Percentiles rank a stretch among this genome's conserved stretches.
Evolutionary conservation across 2,797 vertebrate species (phyloP).

Genomic region (Sebastes taczanowskii): DNA sequence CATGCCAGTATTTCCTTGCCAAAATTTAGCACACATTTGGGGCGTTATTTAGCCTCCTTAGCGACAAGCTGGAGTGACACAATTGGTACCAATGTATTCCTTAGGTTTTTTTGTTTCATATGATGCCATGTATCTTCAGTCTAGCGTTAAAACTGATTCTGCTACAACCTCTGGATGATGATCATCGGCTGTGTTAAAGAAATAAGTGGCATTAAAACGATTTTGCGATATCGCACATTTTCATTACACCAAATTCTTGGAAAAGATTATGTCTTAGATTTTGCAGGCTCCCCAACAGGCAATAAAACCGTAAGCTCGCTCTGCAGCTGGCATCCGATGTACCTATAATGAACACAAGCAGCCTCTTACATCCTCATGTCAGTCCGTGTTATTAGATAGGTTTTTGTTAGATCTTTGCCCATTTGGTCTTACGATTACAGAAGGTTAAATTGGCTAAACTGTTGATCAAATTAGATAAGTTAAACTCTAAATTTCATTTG

Average conservation of each 20-base stretch:
- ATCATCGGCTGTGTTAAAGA: no score
- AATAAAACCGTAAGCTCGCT: background rate
- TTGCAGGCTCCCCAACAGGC: background rate
- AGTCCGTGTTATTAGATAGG: background rate
- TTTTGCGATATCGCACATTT: background rate
- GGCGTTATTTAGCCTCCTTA: no score
- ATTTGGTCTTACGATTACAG: background rate
- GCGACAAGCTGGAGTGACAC: no score
- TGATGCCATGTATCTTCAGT: no score
- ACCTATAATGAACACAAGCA: background rate
- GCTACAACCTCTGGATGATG: no score
- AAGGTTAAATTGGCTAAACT: background rate
- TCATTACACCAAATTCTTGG: background rate
- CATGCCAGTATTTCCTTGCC: no score
- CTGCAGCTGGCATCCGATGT: background rate
- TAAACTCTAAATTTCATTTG: constrained; percentile 40
- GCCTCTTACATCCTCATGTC: background rate
- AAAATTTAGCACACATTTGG: no score
- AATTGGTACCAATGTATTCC: no score
- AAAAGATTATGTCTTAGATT: background rate
- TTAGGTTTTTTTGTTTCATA: no score
- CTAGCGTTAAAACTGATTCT: no score
- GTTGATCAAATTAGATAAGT: constrained; percentile 9
- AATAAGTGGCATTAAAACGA: no score
- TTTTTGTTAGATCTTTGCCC: background rate